Evolutionary conservation across 2,888 invertebrate species (phyloP).

Genomic region (Cephus pygmeus): DNA sequence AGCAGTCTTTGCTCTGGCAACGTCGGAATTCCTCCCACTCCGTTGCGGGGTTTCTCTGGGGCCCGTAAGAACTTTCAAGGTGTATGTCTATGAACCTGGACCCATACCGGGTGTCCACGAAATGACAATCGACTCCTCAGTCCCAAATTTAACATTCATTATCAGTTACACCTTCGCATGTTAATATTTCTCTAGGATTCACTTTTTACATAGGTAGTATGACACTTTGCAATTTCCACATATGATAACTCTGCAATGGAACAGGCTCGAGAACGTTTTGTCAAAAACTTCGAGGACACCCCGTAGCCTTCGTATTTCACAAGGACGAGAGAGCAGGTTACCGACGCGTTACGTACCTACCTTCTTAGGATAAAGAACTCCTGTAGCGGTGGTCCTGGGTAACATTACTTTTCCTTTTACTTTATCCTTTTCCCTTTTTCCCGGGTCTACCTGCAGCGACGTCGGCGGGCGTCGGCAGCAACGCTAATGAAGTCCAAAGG

Average conservation of each 20-base stretch:
- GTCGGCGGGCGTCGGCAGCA: neutral
- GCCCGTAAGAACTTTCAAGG: conserved; percentile 36
- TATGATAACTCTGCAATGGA: neutral
- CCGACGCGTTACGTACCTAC: conserved; percentile 35
- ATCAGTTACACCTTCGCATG: neutral
- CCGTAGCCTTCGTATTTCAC: conserved; percentile 28
- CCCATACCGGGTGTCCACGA: neutral
- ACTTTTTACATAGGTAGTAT: neutral
- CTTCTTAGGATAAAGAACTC: conserved; percentile 32
- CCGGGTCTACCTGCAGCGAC: conserved; percentile 16
- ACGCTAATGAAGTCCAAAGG: conserved; percentile 30
- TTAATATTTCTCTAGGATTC: neutral
- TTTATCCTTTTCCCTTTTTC: conserved; percentile 7
- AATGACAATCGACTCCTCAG: neutral
- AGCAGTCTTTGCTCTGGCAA: conserved; percentile 41
- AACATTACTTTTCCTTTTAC: neutral
- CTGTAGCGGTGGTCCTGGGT: conserved; percentile 31
- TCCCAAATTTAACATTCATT: neutral
- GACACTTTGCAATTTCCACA: neutral
- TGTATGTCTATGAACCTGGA: conserved; percentile 19
- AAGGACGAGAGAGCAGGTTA: conserved; percentile 39
- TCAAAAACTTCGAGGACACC: conserved; percentile 17
- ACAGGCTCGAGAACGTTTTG: neutral
- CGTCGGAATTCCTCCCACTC: conserved; percentile 53
- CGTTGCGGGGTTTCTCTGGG: conserved; percentile 31